Conservation (phyloP, 2,888 invertebrate genomes). For the Nephrotoma flavescens region DNA sequence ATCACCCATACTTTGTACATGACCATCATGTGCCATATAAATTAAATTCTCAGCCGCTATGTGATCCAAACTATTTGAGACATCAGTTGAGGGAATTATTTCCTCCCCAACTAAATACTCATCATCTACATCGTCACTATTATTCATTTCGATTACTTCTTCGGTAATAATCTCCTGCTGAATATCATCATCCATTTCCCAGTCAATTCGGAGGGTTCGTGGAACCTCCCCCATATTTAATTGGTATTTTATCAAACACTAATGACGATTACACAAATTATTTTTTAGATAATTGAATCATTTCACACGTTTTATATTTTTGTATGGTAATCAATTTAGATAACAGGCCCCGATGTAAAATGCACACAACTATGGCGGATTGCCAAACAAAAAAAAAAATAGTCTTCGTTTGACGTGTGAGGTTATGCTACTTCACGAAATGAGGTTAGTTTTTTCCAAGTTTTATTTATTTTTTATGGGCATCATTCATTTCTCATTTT, state of each 20-base stretch:
- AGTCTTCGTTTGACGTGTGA: neutral
- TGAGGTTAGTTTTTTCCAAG: neutral
- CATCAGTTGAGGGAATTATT: conserved; percentile 12
- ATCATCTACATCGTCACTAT: neutral
- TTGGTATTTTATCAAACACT: neutral
- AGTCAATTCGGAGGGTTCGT: neutral
- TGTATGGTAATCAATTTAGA: neutral
- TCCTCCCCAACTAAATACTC: conserved; percentile 12
- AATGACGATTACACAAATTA: neutral
- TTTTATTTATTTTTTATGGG: neutral
- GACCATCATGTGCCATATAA: conserved; percentile 42
- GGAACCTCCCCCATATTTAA: neutral
- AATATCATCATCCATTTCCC: neutral
- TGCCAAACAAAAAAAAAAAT: neutral
- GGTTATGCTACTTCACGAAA: neutral
- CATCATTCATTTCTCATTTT: neutral
- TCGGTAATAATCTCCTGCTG: neutral
- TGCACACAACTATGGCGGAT: neutral
- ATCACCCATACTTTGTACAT: conserved; percentile 24
- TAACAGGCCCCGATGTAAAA: neutral
- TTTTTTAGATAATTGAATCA: neutral
- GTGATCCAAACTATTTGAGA: conserved; percentile 33
- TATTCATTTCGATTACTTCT: neutral
- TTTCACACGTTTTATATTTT: neutral
- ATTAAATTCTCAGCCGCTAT: conserved; percentile 49